phyloP scores from a whole-genome alignment of 2,888 invertebrate genomes.

The Schizaphis graminum region DNA sequence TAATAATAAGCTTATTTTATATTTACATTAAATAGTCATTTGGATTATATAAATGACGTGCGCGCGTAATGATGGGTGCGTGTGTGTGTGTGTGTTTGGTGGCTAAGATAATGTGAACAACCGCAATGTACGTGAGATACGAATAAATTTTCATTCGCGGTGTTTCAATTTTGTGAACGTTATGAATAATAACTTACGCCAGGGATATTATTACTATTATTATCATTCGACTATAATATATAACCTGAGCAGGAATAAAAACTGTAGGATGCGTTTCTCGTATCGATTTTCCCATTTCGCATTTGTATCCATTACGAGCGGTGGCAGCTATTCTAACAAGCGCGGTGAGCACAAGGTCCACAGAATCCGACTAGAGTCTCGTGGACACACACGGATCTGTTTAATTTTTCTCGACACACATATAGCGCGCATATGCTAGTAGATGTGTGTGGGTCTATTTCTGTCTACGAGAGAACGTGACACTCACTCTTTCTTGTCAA shows the following conservation, averaged over 20 bases:
- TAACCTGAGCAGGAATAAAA: neutral
- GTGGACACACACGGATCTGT: neutral
- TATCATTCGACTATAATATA: neutral
- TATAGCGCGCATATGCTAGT: neutral
- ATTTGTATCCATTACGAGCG: neutral
- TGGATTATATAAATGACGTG: neutral
- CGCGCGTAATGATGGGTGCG: neutral
- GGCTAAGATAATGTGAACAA: neutral
- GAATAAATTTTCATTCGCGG: neutral
- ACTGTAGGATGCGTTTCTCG: neutral
- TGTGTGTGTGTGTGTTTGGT: neutral
- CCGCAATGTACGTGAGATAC: neutral
- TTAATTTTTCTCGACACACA: neutral
- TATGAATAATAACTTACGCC: slow-evolving; percentile 33
- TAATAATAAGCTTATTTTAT: neutral
- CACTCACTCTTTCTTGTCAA: slow-evolving; percentile 10
- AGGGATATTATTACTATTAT: neutral
- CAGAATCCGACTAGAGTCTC: neutral
- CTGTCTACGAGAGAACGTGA: neutral
- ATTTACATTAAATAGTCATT: neutral
- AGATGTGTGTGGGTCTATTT: neutral
- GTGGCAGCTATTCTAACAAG: neutral
- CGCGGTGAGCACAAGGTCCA: neutral
- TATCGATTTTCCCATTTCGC: slow-evolving; percentile 5
- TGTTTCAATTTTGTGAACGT: slow-evolving; percentile 32